Evolutionary conservation across 2,113 vertebrate genomes (phyloP).

Genomic region (Protobothrops mucrosquamatus): DNA sequence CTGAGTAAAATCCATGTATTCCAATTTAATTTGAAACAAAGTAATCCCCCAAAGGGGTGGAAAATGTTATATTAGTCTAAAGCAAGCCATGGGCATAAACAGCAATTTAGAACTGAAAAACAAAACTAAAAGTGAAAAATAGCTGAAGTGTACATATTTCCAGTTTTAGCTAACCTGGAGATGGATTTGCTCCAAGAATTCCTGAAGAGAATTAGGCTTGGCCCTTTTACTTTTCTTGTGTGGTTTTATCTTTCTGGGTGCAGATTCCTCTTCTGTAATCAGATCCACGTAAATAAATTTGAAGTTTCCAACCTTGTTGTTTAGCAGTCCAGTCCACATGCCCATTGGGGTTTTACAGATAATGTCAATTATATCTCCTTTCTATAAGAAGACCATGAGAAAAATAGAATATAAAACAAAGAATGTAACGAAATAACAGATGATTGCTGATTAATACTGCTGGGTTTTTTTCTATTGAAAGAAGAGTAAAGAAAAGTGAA

Average conservation of each 20-base stretch:
- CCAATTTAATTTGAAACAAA: background rate
- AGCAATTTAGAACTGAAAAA: background rate
- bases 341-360: conserved; percentile 91
- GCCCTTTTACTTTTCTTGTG: conserved; percentile 64
- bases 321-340: conserved; percentile 91
- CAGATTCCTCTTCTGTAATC: conserved; percentile 70
- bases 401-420: background rate
- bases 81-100: background rate
- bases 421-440: background rate
- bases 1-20: background rate
- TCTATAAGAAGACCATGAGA: conserved; percentile 66
- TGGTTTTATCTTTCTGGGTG: conserved; percentile 73
- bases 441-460: background rate
- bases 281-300: conserved; percentile 95
- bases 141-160: background rate
- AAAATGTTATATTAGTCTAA: background rate
- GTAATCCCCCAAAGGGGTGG: background rate
- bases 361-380: conserved; percentile 90
- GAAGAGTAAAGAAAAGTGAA: background rate
- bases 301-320: conserved; percentile 87
- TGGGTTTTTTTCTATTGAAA: background rate
- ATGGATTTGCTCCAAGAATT: conserved; percentile 78
- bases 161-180: conserved; percentile 78
- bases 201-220: conserved; percentile 78
- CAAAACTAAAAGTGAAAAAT: background rate